Evolutionary conservation across 2,113 vertebrate genomes (phyloP), one percentile per base, ranked within the genome.

Genomic region (Vimba vimba): DNA sequence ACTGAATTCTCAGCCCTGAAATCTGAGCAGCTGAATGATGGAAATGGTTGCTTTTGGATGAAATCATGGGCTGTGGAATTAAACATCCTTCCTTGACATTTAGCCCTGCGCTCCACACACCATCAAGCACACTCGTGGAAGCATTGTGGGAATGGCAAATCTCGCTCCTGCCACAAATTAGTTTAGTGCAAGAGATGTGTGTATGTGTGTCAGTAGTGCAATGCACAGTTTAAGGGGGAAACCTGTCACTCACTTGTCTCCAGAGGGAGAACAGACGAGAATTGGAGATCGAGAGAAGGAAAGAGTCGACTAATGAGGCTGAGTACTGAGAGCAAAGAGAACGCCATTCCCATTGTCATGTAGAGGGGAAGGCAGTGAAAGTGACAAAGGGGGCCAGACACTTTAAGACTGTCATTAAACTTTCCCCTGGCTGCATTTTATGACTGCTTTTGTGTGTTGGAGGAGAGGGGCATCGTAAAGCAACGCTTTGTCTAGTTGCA

Each of bases 331-430:
- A 83, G 82, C 69, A 79, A 52, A 85, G 86, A 86, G 89, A 91
- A 91, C 91, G 91, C 89, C 88, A 85, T 90, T 76, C 86, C 90
- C 88, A 91, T 91, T 92, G 93, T 93, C 89, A 83, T 87, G 91
- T 89, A 86, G 91, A 90, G 87, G 91, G 91, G 78, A 92, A 77
- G 30, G 89, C 91, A 89, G 90, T 94, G 94, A 95, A 95, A 93
- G 89, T 91, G 91, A 93, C 91, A 91, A 85, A 91, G 93, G 91
- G 93, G 91, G 88, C 91, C 82, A 87, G 90, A 90, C 93, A 95
- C 93, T 94, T 95, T 94, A 94, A 94, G 93, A 93, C 91, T 89
- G 91, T 89, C 92, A 94, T 95, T 95, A 94, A 94, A 94, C 91
- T 92, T 92, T 91, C 87, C 89, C 89, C 89, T 90, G 89, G 87